phyloP scores from a whole-genome alignment of 1,140 invertebrate genomes.

The Bathynomus jamesi region DNA sequence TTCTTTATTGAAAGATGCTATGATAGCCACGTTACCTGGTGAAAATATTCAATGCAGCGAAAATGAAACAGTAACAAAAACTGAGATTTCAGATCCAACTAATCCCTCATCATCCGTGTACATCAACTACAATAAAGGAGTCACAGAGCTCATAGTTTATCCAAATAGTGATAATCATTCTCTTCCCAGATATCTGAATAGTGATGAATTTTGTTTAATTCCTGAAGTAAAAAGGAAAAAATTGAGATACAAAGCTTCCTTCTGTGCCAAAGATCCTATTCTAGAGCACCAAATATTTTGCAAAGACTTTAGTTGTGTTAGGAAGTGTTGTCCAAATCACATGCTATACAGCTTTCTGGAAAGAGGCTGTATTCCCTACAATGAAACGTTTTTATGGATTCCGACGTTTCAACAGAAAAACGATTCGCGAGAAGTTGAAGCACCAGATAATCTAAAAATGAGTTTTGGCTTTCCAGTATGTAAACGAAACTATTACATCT shows the following conservation, averaged over 20 bases:
- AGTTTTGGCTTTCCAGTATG: not conserved
- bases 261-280: constrained; percentile 18
- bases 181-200: not conserved
- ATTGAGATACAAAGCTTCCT: not conserved
- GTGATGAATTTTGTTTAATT: constrained; percentile 11
- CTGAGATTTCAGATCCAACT: not conserved
- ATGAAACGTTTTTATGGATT: constrained; percentile 4
- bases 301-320: constrained; percentile 21
- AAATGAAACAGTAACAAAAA: not conserved
- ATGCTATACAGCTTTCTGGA: not conserved
- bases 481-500: constrained; percentile 15
- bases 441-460: not conserved
- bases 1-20: not conserved
- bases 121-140: not conserved
- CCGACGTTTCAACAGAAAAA: constrained; percentile 14
- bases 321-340: constrained; percentile 23
- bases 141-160: not conserved
- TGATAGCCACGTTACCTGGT: not conserved
- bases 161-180: not conserved
- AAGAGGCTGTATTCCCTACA: not conserved
- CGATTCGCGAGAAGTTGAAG: not conserved
- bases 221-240: not conserved
- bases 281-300: constrained; percentile 8
- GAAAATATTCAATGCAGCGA: constrained; percentile 9
- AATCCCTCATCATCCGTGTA: constrained; percentile 13